Conservation (phyloP, 2,797 vertebrate species). For the Malacoraja senta region DNA sequence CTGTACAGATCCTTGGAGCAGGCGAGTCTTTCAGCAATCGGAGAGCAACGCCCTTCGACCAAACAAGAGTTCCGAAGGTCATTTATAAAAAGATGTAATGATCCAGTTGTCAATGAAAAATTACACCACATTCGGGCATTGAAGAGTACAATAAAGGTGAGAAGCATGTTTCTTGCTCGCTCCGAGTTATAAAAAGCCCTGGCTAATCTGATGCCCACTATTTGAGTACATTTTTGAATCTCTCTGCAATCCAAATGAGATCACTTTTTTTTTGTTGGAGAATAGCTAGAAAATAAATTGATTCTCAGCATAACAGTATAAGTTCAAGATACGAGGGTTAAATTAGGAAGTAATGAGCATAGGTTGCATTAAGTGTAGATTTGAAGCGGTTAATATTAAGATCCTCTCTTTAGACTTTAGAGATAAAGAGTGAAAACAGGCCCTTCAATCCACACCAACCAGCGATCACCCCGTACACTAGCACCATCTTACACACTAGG, state of each 20-base stretch:
- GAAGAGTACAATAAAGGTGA: slow-evolving; percentile 82
- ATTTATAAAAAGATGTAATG: slow-evolving; percentile 68
- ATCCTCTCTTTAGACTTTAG: too few species aligned
- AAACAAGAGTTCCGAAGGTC: slow-evolving; percentile 72
- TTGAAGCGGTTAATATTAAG: too few species aligned
- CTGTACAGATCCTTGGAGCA: slow-evolving; percentile 73
- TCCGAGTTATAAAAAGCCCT: neutral
- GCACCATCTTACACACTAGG: too few species aligned
- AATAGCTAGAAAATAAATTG: neutral
- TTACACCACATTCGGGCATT: slow-evolving; percentile 76
- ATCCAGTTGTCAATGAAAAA: slow-evolving; percentile 78
- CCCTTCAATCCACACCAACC: too few species aligned
- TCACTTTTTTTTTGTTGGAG: neutral
- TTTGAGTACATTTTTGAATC: neutral
- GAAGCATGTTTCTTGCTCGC: slow-evolving; percentile 21
- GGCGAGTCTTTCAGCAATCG: slow-evolving; percentile 69
- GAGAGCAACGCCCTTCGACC: slow-evolving; percentile 72
- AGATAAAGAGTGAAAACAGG: too few species aligned
- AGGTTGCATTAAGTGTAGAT: too few species aligned
- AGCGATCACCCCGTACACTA: too few species aligned
- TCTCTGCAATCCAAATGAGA: neutral
- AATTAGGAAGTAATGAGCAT: neutral
- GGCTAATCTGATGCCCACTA: neutral
- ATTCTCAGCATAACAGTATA: neutral
- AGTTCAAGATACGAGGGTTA: neutral